Evolutionary conservation across 1,140 invertebrate genomes (phyloP), one percentile per base, ranked within the genome.

Genomic region (Zaprionus capensis): DNA sequence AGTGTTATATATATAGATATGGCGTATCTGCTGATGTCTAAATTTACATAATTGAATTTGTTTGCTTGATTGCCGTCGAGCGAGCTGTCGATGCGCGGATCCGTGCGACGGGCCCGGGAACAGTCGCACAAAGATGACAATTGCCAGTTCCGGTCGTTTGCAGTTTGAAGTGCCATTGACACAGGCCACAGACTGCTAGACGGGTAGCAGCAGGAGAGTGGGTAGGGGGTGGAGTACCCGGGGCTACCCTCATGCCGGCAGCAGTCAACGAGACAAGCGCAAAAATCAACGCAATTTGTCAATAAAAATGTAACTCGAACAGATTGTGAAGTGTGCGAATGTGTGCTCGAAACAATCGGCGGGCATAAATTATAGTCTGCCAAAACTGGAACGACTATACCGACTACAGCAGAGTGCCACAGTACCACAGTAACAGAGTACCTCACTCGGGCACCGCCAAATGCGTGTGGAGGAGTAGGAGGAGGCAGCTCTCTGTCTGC

Each of bases 1-100:
- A 7, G 28, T 41, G 28, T 41, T 28, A 55, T 41, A 20, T 53
- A 44, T 22, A 36, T 56, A 55, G 31, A 44, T 59, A 31, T 41
- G 38, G 53, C 36, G 49, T 59, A 57, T 59, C 59, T 59, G 64
- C 65, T 90, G 85, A 88, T 88, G 81, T 90, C 81, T 88, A 79
- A 87, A 91, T 91, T 91, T 91, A 91, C 90, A 91, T 91, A 91
- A 91, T 91, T 91, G 90, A 91, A 91, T 91, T 91, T 91, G 90
- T 91, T 88, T 91, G 85, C 85, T 90, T 85, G 86, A 90, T 90
- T 90, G 86, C 80, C 73, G 41, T 46, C 41, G 41, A 46, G 41
- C 41, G 76, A 91, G 86, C 82, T 91, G 85, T 88, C 85, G 85
- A 90, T 87, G 84, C 67, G 63, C 76, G 62, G 57, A 56, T 53